Base-by-base conservation (phyloP, 2,888 invertebrate genomes). In the Vannuccia rotundouncinata region DNA sequence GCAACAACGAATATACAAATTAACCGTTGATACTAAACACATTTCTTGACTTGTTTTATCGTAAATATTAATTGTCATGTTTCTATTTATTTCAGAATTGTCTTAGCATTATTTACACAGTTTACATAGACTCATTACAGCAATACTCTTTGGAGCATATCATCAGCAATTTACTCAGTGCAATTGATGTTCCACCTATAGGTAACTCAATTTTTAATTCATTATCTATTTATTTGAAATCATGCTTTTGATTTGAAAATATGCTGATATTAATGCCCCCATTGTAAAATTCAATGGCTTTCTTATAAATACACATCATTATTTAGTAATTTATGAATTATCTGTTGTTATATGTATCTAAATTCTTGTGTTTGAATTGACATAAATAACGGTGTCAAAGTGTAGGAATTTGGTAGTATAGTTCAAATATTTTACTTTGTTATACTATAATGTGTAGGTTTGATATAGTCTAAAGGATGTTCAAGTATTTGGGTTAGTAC, bases 51-150 rank as follows among this genome's bases (percentile, higher is more conserved):
- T n/a, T n/a, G n/a, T n/a, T n/a, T n/a, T n/a, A n/a, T n/a, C n/a
- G n/a, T n/a, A n/a, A n/a, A n/a, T n/a, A n/a, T n/a, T n/a, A n/a
- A n/a, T n/a, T n/a, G n/a, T n/a, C n/a, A n/a, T n/a, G n/a, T n/a
- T n/a, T n/a, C 2, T 28, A 10, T 10, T 27, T 29, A 5, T 27
- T 75, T 5, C 29, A 75, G 76, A 75, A 75, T 27, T 75, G 76
- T 75, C 76, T 75, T 2, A 75, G 76, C 22, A 75, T 75, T 25
- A 27, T 75, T 2, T 75, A 75, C 31, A 30, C 76, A 31, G 31
- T 75, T 2, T 75, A 75, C 76, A 75, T 75, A 10, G 76, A 75
- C 31, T 31, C 76, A 31, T 17, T 30, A n/a, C 76, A 31, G n/a
- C 30, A 75, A 31, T 30, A 5, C 76, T 75, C 76, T 28, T 29